These are phyloP conservation scores for Napeogenes sylphis DNA, from an alignment of 2,888 invertebrate species.

Conservation along the genomic window DNA sequence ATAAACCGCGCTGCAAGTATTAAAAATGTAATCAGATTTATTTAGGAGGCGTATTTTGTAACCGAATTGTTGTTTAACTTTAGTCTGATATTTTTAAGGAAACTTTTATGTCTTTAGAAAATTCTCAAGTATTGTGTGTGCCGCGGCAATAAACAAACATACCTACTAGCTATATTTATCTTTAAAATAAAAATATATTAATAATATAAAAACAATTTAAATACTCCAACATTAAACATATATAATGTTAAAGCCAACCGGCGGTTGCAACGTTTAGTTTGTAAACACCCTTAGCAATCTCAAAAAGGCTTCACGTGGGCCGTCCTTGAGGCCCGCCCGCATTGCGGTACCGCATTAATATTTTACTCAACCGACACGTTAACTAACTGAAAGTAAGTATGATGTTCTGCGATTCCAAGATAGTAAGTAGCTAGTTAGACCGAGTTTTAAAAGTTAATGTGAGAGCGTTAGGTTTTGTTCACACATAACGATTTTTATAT, in stretches of 20 bases:
- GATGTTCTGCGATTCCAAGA: constrained; percentile 14
- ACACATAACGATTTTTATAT: too few relatives aligned
- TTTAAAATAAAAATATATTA: too few relatives aligned
- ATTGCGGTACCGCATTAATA: constrained; percentile 33
- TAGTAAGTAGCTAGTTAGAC: constrained; percentile 7
- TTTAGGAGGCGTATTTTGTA: not conserved
- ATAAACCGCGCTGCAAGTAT: not conserved
- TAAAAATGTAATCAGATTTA: constrained; percentile 2
- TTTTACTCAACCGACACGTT: constrained; percentile 27
- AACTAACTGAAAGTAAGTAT: constrained; percentile 29
- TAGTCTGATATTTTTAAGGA: too few relatives aligned
- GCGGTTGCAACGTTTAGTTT: not conserved
- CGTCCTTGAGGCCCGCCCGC: constrained; percentile 33
- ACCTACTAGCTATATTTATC: too few relatives aligned
- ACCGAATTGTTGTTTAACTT: not conserved
- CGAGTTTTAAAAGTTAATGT: not conserved
- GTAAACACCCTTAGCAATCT: not conserved
- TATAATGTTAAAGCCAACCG: not conserved
- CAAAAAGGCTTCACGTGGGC: constrained; percentile 9
- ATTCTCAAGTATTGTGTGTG: too few relatives aligned
- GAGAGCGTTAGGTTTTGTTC: too few relatives aligned
- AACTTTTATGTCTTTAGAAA: too few relatives aligned
- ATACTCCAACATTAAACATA: not conserved
- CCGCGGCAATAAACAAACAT: too few relatives aligned
- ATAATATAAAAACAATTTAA: not conserved